Conservation (phyloP, 2,888 invertebrate species). For the Neoaliturus tenellus region DNA sequence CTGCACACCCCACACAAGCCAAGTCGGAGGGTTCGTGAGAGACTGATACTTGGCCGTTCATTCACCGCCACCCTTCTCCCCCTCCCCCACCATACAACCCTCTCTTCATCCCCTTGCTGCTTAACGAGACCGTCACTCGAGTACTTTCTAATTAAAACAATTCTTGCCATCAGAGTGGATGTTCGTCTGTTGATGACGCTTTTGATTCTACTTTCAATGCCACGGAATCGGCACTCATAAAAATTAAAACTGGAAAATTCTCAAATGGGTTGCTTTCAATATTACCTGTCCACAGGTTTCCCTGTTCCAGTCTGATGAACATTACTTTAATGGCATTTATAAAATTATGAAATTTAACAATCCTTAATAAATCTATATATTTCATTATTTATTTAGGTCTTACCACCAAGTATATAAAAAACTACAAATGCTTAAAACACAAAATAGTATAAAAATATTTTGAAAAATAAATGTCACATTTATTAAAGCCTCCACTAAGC, state of each 20-base stretch:
- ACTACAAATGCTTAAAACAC: too few relatives aligned
- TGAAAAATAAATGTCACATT: too few relatives aligned
- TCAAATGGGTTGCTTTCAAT: background rate
- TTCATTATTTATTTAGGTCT: too few relatives aligned
- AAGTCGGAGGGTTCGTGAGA: background rate
- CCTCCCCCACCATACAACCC: slow-evolving; percentile 8
- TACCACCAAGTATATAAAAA: too few relatives aligned
- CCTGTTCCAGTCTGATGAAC: background rate
- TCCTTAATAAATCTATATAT: too few relatives aligned
- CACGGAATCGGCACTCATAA: slow-evolving; percentile 1
- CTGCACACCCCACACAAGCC: background rate
- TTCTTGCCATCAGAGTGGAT: slow-evolving; percentile 33
- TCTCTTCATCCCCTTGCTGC: background rate
- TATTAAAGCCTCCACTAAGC: too few relatives aligned
- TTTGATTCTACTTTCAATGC: background rate
- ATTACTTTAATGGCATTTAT: too few relatives aligned
- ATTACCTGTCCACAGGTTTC: background rate
- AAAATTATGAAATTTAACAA: too few relatives aligned
- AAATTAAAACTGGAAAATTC: slow-evolving; percentile 17
- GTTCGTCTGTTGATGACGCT: slow-evolving; percentile 20
- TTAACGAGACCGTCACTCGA: slow-evolving; percentile 33
- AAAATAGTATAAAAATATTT: too few relatives aligned
- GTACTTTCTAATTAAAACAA: slow-evolving; percentile 33
- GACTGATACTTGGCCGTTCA: slow-evolving; percentile 16
- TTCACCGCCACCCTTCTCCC: background rate